phyloP scores from a whole-genome alignment of 1,140 invertebrate species.

The Achroia grisella region DNA sequence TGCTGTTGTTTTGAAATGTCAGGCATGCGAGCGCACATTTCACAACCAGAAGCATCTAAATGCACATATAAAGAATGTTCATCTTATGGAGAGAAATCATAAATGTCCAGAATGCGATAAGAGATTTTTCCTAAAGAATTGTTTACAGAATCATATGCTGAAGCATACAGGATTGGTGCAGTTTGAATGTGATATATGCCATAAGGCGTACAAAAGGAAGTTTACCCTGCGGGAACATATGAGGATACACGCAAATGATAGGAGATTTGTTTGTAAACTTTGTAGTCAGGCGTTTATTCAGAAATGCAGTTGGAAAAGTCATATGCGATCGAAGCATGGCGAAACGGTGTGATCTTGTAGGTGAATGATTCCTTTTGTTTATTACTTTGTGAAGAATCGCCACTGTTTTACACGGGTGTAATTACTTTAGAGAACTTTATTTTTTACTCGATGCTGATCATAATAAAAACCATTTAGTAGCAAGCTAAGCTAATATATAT shows the following conservation, averaged over 20 bases:
- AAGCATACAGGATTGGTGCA: constrained; percentile 78
- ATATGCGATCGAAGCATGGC: constrained; percentile 40
- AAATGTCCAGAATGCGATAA: constrained; percentile 39
- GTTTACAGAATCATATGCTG: constrained; percentile 26
- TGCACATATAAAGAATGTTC: constrained; percentile 39
- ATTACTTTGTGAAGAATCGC: too few species aligned
- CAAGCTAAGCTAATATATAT: too few species aligned
- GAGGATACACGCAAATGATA: constrained; percentile 68
- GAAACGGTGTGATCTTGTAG: too few species aligned
- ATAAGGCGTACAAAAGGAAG: constrained; percentile 69
- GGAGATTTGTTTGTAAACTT: constrained; percentile 41
- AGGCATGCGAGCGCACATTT: constrained; percentile 45
- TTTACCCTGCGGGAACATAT: constrained; percentile 62
- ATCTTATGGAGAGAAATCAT: constrained; percentile 22
- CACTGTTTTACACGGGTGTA: too few species aligned
- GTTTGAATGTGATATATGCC: constrained; percentile 63
- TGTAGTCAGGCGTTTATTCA: constrained; percentile 46
- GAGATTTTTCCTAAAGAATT: constrained; percentile 26
- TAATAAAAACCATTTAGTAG: too few species aligned
- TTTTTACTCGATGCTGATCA: too few species aligned
- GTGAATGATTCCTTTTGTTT: too few species aligned
- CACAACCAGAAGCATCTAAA: constrained; percentile 24
- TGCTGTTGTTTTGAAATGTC: too few species aligned
- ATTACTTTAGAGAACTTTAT: too few species aligned
- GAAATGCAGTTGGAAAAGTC: constrained; percentile 40